These are phyloP conservation scores for Silurus lanzhouensis DNA, from an alignment of 2,797 vertebrate genomes.

Conservation along the genomic window DNA sequence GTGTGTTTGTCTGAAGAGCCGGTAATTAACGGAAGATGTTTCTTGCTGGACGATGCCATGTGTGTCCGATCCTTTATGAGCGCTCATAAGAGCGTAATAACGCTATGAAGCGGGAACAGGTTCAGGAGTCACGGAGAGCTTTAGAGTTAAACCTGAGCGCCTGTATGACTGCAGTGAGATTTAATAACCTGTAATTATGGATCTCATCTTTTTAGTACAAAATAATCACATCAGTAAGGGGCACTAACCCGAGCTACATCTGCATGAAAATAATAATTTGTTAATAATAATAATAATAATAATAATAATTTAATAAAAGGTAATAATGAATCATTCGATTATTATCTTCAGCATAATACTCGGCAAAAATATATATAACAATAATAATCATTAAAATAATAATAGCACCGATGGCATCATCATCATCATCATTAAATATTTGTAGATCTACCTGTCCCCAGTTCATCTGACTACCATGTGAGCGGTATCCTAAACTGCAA, in stretches of 20 bases:
- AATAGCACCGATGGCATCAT: neutral
- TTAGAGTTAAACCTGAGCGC: neutral
- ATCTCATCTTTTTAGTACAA: neutral
- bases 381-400: neutral
- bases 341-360: no score
- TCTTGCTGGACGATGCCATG: constrained; percentile 6
- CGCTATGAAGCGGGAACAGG: neutral
- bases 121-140: neutral
- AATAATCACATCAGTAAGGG: neutral
- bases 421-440: neutral
- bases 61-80: neutral
- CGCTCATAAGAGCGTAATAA: neutral
- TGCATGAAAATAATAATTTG: neutral
- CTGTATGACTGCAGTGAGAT: neutral
- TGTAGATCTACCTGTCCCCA: neutral
- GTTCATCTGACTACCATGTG: neutral
- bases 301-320: neutral
- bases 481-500: neutral
- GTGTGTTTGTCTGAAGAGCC: neutral
- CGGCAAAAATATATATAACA: neutral
- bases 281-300: constrained; percentile 22
- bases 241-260: neutral
- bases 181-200: neutral
- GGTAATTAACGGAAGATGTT: neutral
- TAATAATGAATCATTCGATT: no score